Conservation (phyloP, 2,888 invertebrate genomes). For the Cremastinae sp. region DNA sequence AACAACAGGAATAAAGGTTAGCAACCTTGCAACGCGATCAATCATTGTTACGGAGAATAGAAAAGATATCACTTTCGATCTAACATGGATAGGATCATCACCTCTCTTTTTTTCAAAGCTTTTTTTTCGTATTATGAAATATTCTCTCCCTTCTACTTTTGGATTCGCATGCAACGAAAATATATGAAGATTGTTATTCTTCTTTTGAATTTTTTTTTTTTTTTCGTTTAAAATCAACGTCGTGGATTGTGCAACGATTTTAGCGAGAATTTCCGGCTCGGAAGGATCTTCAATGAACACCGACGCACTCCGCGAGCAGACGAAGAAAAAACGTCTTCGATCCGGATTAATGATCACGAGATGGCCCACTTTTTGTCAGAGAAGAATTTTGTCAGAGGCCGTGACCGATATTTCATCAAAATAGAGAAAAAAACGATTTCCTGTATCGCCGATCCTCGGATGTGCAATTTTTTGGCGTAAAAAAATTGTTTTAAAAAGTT, state of each 20-base stretch:
- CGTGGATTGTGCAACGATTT: constrained; percentile 46
- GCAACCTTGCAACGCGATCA: constrained; percentile 51
- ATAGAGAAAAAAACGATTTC: background rate
- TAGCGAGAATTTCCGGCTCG: constrained; percentile 49
- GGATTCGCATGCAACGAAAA: no score
- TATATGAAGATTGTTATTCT: no score
- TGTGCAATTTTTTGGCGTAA: background rate
- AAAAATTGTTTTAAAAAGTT: background rate
- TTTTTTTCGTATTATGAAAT: background rate
- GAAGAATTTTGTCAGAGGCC: constrained; percentile 32
- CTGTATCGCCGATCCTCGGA: background rate
- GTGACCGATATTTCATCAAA: constrained; percentile 23
- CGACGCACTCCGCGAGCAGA: constrained; percentile 49
- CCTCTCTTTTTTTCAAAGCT: constrained; percentile 14
- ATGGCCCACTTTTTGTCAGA: constrained; percentile 26
- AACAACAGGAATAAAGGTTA: constrained; percentile 25
- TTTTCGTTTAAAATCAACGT: constrained; percentile 33
- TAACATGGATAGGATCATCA: constrained; percentile 20
- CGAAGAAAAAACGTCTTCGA: constrained; percentile 19
- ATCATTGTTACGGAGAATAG: constrained; percentile 47
- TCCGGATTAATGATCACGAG: constrained; percentile 47
- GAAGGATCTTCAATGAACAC: constrained; percentile 61
- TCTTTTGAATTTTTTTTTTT: constrained; percentile 2
- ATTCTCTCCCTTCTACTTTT: no score
- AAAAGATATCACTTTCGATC: constrained; percentile 47